Evolutionary conservation across 2,113 vertebrate species (phyloP).

Genomic region (Chrysochloris asiatica): DNA sequence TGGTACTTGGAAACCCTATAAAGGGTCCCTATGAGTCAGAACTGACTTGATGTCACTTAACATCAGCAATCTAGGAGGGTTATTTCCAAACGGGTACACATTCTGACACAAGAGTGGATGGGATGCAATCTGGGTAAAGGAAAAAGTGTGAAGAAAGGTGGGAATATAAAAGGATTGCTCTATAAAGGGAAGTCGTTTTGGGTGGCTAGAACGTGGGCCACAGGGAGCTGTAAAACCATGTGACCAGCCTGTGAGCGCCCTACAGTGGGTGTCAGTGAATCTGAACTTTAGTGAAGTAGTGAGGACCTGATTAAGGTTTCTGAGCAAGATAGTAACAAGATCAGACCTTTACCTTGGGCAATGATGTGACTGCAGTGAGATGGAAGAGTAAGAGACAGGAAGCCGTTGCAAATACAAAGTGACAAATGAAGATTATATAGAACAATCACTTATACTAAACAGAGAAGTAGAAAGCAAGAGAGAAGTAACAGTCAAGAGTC

Average conservation of each 20-base stretch:
- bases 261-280: too few species aligned
- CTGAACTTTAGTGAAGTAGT: background rate
- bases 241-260: background rate
- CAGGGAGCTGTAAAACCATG: background rate
- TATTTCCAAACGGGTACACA: slow-evolving; percentile 28
- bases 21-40: too few species aligned
- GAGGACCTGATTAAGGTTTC: background rate
- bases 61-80: background rate
- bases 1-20: too few species aligned
- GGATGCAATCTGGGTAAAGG: background rate
- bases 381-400: background rate
- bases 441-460: background rate
- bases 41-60: slow-evolving; percentile 11
- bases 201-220: background rate
- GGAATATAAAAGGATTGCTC: background rate
- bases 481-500: background rate
- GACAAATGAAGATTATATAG: background rate
- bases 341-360: background rate
- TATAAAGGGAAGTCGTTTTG: background rate
- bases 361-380: background rate
- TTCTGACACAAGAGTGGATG: background rate
- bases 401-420: background rate
- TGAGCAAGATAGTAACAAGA: too few species aligned
- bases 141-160: background rate
- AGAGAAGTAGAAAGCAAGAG: background rate